Conservation (phyloP, 1,140 invertebrate genomes). For the Sogatella furcifera region DNA sequence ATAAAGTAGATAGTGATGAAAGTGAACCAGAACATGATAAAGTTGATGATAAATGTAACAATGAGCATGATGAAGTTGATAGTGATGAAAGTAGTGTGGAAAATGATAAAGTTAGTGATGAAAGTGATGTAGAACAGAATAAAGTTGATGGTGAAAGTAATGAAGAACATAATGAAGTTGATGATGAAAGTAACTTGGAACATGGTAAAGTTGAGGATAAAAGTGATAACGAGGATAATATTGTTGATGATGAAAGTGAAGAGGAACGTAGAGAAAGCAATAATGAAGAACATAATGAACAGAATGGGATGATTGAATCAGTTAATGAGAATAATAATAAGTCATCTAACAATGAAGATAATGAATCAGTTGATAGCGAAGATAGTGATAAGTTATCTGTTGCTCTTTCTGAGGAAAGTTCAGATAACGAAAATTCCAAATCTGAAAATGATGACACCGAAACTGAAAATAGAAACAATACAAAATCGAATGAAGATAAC, state of each 20-base stretch:
- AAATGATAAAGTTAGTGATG: constrained; percentile 10
- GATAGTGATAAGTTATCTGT: constrained; percentile 43
- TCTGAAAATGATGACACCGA: constrained; percentile 25
- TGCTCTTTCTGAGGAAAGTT: constrained; percentile 23
- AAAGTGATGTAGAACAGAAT: constrained; percentile 4
- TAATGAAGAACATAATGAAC: background rate
- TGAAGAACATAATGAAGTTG: background rate
- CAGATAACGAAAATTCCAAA: background rate
- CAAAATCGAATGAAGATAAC: no score
- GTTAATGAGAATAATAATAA: background rate
- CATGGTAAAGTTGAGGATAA: background rate
- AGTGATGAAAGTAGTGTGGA: constrained; percentile 13
- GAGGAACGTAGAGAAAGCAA: background rate
- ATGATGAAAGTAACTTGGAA: background rate
- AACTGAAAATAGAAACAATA: constrained; percentile 14
- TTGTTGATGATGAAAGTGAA: background rate
- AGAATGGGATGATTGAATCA: constrained; percentile 7
- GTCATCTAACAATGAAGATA: background rate
- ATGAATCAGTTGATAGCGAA: constrained; percentile 41
- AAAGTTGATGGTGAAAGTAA: constrained; percentile 18
- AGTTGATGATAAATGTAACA: constrained; percentile 18
- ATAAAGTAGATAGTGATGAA: background rate
- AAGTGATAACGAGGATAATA: background rate
- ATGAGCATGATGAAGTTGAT: constrained; percentile 32
- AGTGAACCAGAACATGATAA: background rate